phyloP scores from a whole-genome alignment of 2,797 vertebrate genomes.

The Malacoctenus gilli region DNA sequence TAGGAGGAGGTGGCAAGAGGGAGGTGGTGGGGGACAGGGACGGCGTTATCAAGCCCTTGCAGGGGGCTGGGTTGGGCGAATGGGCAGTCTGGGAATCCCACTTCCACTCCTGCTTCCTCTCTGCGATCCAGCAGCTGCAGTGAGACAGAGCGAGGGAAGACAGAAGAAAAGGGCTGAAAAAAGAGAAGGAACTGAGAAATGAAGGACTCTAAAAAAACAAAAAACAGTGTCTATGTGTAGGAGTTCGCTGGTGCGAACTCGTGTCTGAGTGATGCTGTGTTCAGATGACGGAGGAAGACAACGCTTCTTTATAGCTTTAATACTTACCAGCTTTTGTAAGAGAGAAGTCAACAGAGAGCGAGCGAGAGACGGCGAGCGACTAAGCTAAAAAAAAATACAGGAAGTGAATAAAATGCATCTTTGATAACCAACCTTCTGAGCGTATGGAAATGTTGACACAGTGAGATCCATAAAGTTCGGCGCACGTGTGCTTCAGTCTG shows the following conservation, averaged over 20 bases:
- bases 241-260: slow-evolving; percentile 19
- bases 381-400: slow-evolving; percentile 23
- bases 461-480: slow-evolving; percentile 25
- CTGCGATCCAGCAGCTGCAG: slow-evolving; percentile 33
- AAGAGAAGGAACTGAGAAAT: slow-evolving; percentile 1
- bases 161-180: slow-evolving; percentile 10
- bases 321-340: slow-evolving; percentile 13
- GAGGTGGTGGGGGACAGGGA: slow-evolving; percentile 37
- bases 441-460: slow-evolving; percentile 28
- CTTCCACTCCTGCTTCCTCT: slow-evolving; percentile 44
- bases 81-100: slow-evolving; percentile 72
- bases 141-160: slow-evolving; percentile 34
- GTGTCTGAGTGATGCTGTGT: slow-evolving; percentile 23
- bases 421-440: slow-evolving; percentile 28
- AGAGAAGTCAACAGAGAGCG: slow-evolving; percentile 14
- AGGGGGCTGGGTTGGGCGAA: slow-evolving; percentile 71
- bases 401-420: slow-evolving; percentile 21
- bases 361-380: slow-evolving; percentile 8
- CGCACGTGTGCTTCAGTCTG: slow-evolving; percentile 10
- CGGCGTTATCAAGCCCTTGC: slow-evolving; percentile 79
- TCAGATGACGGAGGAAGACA: slow-evolving; percentile 24
- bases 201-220: background rate
- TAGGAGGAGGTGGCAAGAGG: slow-evolving; percentile 38
- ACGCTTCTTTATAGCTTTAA: slow-evolving; percentile 26
- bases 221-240: slow-evolving; percentile 27